phyloP scores from a whole-genome alignment of 2,888 invertebrate genomes.

The Eutolmus rufibarbis region DNA sequence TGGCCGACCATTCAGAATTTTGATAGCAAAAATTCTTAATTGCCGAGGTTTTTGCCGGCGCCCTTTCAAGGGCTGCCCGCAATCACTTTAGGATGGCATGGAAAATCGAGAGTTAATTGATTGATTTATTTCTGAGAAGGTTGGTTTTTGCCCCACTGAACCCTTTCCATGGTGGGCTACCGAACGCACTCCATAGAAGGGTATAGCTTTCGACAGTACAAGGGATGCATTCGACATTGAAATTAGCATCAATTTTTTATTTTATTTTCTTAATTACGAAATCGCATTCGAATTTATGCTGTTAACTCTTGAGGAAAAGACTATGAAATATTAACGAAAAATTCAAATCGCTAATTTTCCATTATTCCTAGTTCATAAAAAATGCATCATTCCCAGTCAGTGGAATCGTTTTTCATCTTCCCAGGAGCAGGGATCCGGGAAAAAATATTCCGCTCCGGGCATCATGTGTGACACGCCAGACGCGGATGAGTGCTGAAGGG shows the following conservation, averaged over 20 bases:
- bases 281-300: background rate
- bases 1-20: constrained; percentile 42
- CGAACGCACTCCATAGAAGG: background rate
- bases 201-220: background rate
- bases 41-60: background rate
- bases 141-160: constrained; percentile 43
- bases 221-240: background rate
- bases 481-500: constrained; percentile 39
- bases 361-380: background rate
- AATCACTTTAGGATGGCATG: background rate
- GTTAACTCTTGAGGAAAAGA: background rate
- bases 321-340: background rate
- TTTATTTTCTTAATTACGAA: background rate
- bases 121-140: constrained; percentile 61
- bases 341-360: background rate
- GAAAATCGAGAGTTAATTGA: constrained; percentile 60
- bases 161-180: background rate
- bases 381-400: background rate
- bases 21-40: constrained; percentile 42
- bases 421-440: background rate
- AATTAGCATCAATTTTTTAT: background rate
- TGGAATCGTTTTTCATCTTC: background rate
- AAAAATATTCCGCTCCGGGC: background rate
- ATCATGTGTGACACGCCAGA: constrained; percentile 17
- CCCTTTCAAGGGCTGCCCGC: background rate